Base-by-base conservation (phyloP, 37 sponge, comb jelly and placozoan genomes). In the Diacarnus erythraeanus region DNA sequence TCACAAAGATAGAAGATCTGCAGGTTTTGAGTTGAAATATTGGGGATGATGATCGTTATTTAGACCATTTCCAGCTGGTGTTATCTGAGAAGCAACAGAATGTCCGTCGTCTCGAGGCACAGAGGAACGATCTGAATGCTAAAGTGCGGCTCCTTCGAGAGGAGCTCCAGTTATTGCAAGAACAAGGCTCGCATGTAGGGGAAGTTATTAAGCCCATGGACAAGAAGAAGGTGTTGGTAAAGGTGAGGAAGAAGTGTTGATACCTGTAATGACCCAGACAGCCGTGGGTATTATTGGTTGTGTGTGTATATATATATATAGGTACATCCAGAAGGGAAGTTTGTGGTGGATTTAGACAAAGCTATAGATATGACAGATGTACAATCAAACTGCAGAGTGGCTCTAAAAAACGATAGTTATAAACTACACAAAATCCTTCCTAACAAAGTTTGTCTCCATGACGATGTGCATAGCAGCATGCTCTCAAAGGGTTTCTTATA, bases 271-370 rank as follows among this genome's bases (percentile, higher is more conserved):
- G n/a, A n/a, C n/a, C n/a, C n/a, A 31, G 70, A 65, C 2, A 4
- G 5, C 34, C 33, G 33, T 57, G 27, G 30, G 59, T 27, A 18
- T 21, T 64, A 21, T 38, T 30, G 23, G 40, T 38, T 37, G 71
- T 15, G 15, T 69, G 40, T 69, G 4, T 69, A 38, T 36, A 69
- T n/a, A 54, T 21, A 54, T 12, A 54, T 47, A 47, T 51, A 96
- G 97, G 92, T 98, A 0, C 99, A 95, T 39, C 99, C 99, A 23
- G 99, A 98, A 68, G 99, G 99, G 29, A 98, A 98, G 77, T 98
- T 85, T 89, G 99, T 98, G 66, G 99, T 98, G 18, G 97, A 95
- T 66, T 51, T 98, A 58, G 99, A 95, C 78, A 98, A 98, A 78
- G 76, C 35, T 25, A 98, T 94, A 31, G 94, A 97, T 31, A 97